Evolutionary conservation across 2,797 vertebrate species (phyloP).

Genomic region (Eulemur rubriventer): DNA sequence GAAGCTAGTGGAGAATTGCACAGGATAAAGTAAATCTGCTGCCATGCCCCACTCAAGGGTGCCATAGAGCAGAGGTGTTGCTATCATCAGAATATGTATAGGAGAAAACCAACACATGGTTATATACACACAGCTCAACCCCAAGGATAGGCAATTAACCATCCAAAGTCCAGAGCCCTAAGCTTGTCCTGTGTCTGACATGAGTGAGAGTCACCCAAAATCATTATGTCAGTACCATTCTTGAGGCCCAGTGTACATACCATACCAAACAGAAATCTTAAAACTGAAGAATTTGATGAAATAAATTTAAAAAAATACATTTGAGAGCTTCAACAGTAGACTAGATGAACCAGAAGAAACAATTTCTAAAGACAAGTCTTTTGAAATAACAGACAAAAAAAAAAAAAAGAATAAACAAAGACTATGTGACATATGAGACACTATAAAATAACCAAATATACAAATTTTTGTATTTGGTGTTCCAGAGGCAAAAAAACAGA

Average conservation of each 20-base stretch:
- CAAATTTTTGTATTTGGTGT: not conserved
- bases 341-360: not conserved
- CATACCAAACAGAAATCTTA: not conserved
- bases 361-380: not conserved
- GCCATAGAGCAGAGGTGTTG: not conserved
- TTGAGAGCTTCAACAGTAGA: not conserved
- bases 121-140: not conserved
- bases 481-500: not conserved
- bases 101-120: not conserved
- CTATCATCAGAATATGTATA: not conserved
- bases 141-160: not conserved
- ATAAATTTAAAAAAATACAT: not conserved
- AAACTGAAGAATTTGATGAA: not conserved
- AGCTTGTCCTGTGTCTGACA: not conserved
- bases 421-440: not conserved
- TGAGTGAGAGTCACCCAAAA: not conserved
- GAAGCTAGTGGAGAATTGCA: not conserved
- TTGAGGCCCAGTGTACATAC: not conserved
- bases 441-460: not conserved
- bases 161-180: not conserved
- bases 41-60: not conserved
- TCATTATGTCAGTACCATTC: not conserved
- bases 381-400: not conserved
- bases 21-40: not conserved
- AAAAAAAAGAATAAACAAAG: not conserved